Evolutionary conservation across 2,888 invertebrate species (phyloP).

Genomic region (Sesia apiformis): DNA sequence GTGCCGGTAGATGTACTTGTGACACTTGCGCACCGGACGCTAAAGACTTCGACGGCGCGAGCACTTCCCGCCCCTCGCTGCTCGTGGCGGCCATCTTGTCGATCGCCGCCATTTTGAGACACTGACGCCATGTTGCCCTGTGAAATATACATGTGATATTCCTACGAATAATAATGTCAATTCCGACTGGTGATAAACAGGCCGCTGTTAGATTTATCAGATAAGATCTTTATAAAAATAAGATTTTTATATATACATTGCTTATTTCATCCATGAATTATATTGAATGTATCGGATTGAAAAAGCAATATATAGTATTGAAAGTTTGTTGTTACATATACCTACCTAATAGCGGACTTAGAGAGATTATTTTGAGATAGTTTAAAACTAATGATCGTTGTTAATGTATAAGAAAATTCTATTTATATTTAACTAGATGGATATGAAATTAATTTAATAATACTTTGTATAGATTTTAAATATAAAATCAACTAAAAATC

Average conservation of each 20-base stretch:
- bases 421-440: too few relatives aligned
- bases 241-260: neutral
- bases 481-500: too few relatives aligned
- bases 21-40: conserved; percentile 59
- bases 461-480: too few relatives aligned
- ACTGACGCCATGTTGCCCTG: conserved; percentile 21
- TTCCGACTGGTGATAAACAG: too few relatives aligned
- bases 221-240: neutral
- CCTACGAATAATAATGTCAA: neutral
- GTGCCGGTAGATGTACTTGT: conserved; percentile 58
- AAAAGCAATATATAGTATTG: too few relatives aligned
- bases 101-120: conserved; percentile 38
- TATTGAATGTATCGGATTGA: neutral
- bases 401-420: too few relatives aligned
- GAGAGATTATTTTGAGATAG: too few relatives aligned
- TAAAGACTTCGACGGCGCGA: conserved; percentile 47
- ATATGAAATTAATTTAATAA: too few relatives aligned
- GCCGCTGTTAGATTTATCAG: too few relatives aligned
- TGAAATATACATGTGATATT: neutral
- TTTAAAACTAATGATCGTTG: too few relatives aligned
- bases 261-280: neutral
- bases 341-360: too few relatives aligned
- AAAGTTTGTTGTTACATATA: too few relatives aligned
- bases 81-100: conserved; percentile 29
- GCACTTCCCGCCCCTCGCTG: conserved; percentile 27